Conservation (phyloP, 2,113 vertebrate genomes). For the Columba janthina region DNA sequence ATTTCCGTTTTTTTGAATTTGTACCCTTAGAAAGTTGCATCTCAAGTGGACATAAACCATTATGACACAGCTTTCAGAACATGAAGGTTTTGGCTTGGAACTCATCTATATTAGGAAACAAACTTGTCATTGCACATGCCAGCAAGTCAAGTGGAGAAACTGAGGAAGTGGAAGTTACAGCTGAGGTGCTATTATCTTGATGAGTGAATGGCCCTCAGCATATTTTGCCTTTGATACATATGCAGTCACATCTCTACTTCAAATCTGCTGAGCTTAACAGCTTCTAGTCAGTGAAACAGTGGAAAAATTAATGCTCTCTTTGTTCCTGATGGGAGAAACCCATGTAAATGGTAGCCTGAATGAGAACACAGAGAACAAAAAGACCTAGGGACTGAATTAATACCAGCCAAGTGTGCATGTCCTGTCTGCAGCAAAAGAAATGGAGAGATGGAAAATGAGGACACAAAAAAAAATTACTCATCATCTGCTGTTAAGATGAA, state of each 20-base stretch:
- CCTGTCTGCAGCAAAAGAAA: not conserved
- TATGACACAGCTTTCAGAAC: not conserved
- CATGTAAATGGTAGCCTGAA: not conserved
- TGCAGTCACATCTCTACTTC: not conserved
- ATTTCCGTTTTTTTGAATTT: not conserved
- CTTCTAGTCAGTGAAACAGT: not conserved
- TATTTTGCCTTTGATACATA: not conserved
- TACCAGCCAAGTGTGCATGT: not conserved
- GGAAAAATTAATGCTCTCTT: slow-evolving; percentile 4
- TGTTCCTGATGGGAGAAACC: slow-evolving; percentile 6
- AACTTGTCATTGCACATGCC: not conserved
- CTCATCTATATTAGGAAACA: not conserved
- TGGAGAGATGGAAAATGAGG: slow-evolving; percentile 30
- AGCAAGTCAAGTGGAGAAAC: not conserved
- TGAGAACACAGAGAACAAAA: slow-evolving; percentile 25
- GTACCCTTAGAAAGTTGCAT: not conserved
- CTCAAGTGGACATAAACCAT: not conserved
- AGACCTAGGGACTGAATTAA: not conserved
- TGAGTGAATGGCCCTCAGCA: not conserved
- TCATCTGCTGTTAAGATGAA: slow-evolving; percentile 39
- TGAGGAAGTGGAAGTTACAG: not conserved
- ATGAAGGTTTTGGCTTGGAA: not conserved
- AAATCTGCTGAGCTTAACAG: not conserved
- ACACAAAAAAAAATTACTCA: slow-evolving; percentile 41
- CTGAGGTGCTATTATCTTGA: not conserved